Evolutionary conservation across 2,113 vertebrate genomes (phyloP).

Genomic region (Saguinus midas): DNA sequence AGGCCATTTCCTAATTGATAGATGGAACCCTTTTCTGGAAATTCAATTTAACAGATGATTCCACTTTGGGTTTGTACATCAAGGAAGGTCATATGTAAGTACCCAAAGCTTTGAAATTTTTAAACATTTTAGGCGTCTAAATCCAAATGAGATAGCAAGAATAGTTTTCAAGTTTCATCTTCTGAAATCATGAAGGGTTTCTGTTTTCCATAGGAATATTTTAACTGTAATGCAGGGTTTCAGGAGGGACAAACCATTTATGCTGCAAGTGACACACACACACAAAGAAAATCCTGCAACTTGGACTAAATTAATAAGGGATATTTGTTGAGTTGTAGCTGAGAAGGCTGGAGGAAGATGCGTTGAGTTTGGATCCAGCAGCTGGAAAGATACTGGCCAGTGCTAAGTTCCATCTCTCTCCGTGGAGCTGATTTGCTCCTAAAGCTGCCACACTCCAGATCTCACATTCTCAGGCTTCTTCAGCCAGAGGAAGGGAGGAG

Average conservation of each 20-base stretch:
- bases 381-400: background rate
- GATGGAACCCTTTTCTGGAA: background rate
- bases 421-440: background rate
- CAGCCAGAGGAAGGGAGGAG: background rate
- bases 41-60: conserved; percentile 47
- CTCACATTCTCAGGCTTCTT: background rate
- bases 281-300: background rate
- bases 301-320: background rate
- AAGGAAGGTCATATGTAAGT: conserved; percentile 13
- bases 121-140: conserved; percentile 3
- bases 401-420: background rate
- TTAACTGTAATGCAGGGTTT: background rate
- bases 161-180: background rate
- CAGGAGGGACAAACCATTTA: background rate
- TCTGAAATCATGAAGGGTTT: background rate
- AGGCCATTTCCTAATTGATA: conserved; percentile 31
- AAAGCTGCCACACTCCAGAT: background rate
- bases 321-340: background rate
- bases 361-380: background rate
- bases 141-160: background rate
- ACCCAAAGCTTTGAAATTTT: background rate
- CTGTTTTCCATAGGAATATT: background rate
- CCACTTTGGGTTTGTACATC: background rate
- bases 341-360: background rate
- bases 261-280: background rate